Percentiles rank a stretch among this genome's conserved stretches.
These are phyloP conservation scores for Augiades crinisus DNA, from an alignment of 2,888 invertebrate genomes.

Conservation along the genomic window DNA sequence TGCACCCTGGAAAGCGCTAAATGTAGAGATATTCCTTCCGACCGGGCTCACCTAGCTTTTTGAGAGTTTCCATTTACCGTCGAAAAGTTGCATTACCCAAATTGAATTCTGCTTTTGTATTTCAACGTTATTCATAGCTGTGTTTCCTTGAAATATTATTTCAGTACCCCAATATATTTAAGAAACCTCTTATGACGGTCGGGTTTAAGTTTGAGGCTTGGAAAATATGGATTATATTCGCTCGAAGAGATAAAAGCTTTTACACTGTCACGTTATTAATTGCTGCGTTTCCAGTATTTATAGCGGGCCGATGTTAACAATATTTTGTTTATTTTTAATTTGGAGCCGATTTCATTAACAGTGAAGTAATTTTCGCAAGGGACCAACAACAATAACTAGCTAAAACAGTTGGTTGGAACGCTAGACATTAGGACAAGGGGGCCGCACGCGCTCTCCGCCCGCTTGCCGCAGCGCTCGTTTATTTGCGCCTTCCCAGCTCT, in stretches of 20 bases:
- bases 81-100: constrained; percentile 73
- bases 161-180: constrained; percentile 1
- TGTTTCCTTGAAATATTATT: constrained; percentile 18
- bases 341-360: neutral
- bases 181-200: neutral
- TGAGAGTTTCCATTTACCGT: constrained; percentile 56
- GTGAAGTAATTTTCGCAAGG: neutral
- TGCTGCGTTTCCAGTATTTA: no score
- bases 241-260: no score
- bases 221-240: neutral
- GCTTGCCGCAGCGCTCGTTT: constrained; percentile 72
- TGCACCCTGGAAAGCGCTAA: constrained; percentile 60
- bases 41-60: constrained; percentile 64
- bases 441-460: constrained; percentile 54
- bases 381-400: constrained; percentile 15
- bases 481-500: constrained; percentile 76
- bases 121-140: constrained; percentile 34
- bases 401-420: constrained; percentile 35
- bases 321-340: neutral
- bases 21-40: constrained; percentile 63
- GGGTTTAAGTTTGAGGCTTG: neutral
- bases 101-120: constrained; percentile 64
- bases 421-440: constrained; percentile 40
- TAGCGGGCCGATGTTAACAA: no score
- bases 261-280: no score